A percentile compares a stretch with the other conserved stretches of the same genome.
phyloP scores from a whole-genome alignment of 30 jellyfish, hydroid and myxozoan species.

The Catostylus mosaicus region DNA sequence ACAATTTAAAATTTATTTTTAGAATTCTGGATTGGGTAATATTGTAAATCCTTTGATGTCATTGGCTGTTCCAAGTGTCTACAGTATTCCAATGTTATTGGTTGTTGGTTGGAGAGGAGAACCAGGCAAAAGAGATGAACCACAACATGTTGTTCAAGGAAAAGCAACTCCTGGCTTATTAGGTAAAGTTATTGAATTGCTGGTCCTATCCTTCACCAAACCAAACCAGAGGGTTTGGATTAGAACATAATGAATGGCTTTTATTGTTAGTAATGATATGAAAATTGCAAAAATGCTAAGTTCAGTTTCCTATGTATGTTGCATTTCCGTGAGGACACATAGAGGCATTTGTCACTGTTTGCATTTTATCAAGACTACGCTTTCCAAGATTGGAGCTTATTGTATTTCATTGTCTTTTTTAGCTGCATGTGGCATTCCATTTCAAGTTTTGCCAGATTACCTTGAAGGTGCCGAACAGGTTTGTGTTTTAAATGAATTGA shows the following conservation, averaged over 20 bases:
- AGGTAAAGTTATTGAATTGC: constrained; percentile 43
- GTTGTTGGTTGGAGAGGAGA: constrained; percentile 99
- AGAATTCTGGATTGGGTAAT: constrained; percentile 99
- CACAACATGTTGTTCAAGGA: constrained; percentile 98
- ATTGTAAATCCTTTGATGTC: constrained; percentile 99
- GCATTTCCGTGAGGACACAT: no score
- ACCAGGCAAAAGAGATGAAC: constrained; percentile 99
- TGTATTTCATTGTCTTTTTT: constrained; percentile 1
- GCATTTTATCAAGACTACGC: no score
- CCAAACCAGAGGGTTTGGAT: no score
- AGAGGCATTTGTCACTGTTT: no score
- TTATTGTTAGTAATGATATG: no score
- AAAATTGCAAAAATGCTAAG: no score
- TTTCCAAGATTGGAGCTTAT: no score
- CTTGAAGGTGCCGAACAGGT: constrained; percentile 99
- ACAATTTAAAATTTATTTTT: neutral
- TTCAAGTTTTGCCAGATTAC: constrained; percentile 97
- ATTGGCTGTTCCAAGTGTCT: constrained; percentile 97
- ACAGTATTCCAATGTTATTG: constrained; percentile 97
- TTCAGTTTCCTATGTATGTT: no score
- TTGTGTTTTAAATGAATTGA: neutral
- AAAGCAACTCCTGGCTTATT: constrained; percentile 99
- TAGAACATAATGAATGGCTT: no score
- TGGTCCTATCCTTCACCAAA: neutral
- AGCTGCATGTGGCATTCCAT: constrained; percentile 99